phyloP scores from a whole-genome alignment of 2,888 invertebrate genomes.

The Sphaeridia pumilis region DNA sequence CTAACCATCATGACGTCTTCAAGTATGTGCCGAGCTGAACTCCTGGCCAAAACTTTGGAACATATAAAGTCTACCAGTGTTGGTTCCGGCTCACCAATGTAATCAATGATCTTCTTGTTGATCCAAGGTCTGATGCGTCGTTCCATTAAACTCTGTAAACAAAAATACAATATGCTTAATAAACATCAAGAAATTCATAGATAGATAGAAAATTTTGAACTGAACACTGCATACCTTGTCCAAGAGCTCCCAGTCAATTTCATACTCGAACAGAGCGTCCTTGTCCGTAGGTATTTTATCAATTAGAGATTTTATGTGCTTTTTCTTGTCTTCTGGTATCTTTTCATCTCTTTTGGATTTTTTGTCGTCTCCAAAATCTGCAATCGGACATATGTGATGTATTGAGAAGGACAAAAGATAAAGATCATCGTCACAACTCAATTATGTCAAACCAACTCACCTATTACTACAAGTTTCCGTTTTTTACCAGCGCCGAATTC shows the following conservation, averaged over 20 bases:
- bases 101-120: conserved; percentile 98
- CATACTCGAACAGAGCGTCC: conserved; percentile 87
- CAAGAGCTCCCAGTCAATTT: conserved; percentile 78
- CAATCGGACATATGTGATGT: conserved; percentile 6
- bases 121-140: conserved; percentile 98
- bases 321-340: conserved; percentile 85
- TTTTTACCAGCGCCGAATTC: conserved; percentile 50
- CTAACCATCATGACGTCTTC: conserved; percentile 97
- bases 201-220: too few relatives aligned
- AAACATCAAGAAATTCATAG: too few relatives aligned
- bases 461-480: conserved; percentile 65
- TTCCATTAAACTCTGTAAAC: conserved; percentile 66
- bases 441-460: too few relatives aligned
- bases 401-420: too few relatives aligned
- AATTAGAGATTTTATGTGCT: conserved; percentile 91
- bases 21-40: conserved; percentile 84
- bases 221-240: conserved; percentile 46
- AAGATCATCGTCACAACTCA: too few relatives aligned
- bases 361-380: conserved; percentile 52
- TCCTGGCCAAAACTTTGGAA: conserved; percentile 89
- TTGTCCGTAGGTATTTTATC: conserved; percentile 98
- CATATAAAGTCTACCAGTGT: conserved; percentile 99
- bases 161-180: too few relatives aligned
- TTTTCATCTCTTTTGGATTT: conserved; percentile 48
- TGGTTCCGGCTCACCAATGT: conserved; percentile 98